Evolutionary conservation across 2,888 invertebrate genomes (phyloP), one percentile per base, ranked within the genome.

Genomic region (Dicycla oo): DNA sequence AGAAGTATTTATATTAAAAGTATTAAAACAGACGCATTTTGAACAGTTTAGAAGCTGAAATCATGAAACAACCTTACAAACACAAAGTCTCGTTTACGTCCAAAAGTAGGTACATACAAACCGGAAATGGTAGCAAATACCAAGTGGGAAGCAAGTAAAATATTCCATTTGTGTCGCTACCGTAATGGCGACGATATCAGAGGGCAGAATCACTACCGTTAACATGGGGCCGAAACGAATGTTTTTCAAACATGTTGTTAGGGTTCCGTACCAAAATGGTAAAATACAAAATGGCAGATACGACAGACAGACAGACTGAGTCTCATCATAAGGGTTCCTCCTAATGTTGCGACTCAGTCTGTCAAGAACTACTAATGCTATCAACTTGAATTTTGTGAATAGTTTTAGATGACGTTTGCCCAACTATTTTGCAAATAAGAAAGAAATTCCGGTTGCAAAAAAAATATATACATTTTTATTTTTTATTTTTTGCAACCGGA

Each of bases 131-230:
- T 65, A 43, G 51, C 54, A 78, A 74, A 69, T 49, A 66, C 62
- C 47, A 62, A 74, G 65, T 69, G 61, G 56, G 40, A 62, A 65
- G 34, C 61, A 64, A 74, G 64, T 78, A 74, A 80, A 69, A 66
- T 80, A 73, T 80, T 73, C 76, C 68, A 80, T 80, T 80, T 80
- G 77, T 64, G 70, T 73, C 65, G 68, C 53, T 66, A 63, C 68
- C 65, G 62, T 56, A 80, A 79, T 73, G 54, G 76, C 76, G 30
- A 47, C 45, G 49, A 60, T 80, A 80, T 80, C 69, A 58, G 54
- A 40, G 15, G 67, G 47, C 57, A 45, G 43, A 80, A 80, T 80
- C 73, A 34, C 66, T 69, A 58, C 66, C 73, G 65, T 72, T 80
- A 80, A 58, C 61, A 57, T 57, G 34, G 69, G 40, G 26, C 60